phyloP scores from a whole-genome alignment of 1,140 invertebrate species.

The Caenorhabditis brenneri region DNA sequence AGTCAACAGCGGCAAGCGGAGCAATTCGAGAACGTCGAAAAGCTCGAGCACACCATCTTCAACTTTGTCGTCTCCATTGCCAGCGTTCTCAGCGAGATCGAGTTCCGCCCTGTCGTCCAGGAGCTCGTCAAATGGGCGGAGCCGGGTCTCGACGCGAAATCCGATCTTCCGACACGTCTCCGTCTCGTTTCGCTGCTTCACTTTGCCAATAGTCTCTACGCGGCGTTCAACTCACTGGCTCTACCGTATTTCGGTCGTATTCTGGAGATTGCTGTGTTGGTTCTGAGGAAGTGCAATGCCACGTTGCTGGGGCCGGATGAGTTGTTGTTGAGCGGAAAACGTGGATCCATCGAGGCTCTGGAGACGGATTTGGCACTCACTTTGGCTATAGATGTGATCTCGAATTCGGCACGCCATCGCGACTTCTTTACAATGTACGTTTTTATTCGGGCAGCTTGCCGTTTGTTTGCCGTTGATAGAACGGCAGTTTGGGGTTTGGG shows the following conservation, averaged over 20 bases:
- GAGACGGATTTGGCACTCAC: constrained; percentile 48
- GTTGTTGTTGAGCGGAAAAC: constrained; percentile 41
- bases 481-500: no score
- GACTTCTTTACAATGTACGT: constrained; percentile 52
- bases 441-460: no score
- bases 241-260: constrained; percentile 53
- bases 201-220: constrained; percentile 54
- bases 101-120: constrained; percentile 46
- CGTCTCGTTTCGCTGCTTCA: constrained; percentile 50
- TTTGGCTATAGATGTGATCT: constrained; percentile 48
- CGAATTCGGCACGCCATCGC: constrained; percentile 49
- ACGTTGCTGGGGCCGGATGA: constrained; percentile 9
- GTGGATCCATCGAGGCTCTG: constrained; percentile 33
- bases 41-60: constrained; percentile 23
- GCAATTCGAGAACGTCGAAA: constrained; percentile 39
- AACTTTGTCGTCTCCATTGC: constrained; percentile 30
- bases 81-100: neutral
- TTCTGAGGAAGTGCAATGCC: constrained; percentile 42
- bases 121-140: constrained; percentile 51
- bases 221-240: constrained; percentile 46
- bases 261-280: constrained; percentile 49
- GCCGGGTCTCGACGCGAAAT: neutral
- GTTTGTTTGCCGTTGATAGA: neutral
- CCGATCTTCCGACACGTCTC: neutral
- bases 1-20: constrained; percentile 34